Evolutionary conservation across 2,888 invertebrate species (phyloP), one percentile per base, ranked within the genome.

Genomic region (Coelopa pilipes): DNA sequence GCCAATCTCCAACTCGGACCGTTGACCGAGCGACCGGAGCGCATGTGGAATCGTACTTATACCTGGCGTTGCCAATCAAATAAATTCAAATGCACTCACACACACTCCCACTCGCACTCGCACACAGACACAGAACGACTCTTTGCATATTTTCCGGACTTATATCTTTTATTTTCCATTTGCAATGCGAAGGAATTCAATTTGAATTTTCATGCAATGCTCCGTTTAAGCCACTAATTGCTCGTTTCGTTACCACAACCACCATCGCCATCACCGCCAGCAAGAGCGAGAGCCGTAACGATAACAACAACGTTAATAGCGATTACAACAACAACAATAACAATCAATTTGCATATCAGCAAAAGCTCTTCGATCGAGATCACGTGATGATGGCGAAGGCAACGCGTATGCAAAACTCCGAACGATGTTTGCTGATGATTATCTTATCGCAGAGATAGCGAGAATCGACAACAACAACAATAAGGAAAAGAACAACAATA

Each of bases 361-460:
- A 68, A 68, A 34, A 46, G 46, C n/a, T 17, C 66, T 49, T 66
- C 66, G 66, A 66, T 66, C 66, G 66, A 50, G 19, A 66, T 53
- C 57, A 46, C 57, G 21, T 57, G n/a, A 66, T 19, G 15, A n/a
- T 17, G 45, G 17, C 19, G 19, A 59, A 69, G 21, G 19, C 13
- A n/a, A 57, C 17, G 21, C 15, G n/a, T 21, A 34, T 53, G 67
- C 67, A 68, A 55, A 68, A 68, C 47, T 45, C 65, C 24, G 67
- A 47, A 57, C 57, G 69, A 12, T 69, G 46, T 69, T 59, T 69
- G 59, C 57, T 69, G 59, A 69, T 69, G 69, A 45, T 69, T 59
- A 69, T 69, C 69, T 69, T 69, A 69, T 69, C 69, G 57, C 46
- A 59, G 17, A 59, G 69, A 69, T 57, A 57, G 69, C 59, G 47